phyloP scores from a whole-genome alignment of 2,797 vertebrate species.

The Coregonus sp. region DNA sequence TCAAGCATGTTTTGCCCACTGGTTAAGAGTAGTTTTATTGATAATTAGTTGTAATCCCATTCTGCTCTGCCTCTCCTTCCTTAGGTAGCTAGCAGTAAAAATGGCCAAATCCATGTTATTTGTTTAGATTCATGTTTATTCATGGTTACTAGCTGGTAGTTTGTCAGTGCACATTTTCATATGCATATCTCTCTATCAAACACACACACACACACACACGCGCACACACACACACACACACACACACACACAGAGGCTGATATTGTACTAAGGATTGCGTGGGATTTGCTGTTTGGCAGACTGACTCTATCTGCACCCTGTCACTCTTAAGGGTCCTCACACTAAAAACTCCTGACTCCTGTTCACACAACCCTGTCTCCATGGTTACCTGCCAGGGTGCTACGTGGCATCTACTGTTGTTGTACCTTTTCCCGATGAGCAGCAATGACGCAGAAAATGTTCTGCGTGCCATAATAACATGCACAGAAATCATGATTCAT shows the following conservation, averaged over 20 bases:
- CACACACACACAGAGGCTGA: not conserved
- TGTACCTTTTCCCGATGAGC: not conserved
- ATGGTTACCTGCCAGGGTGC: conserved; percentile 6
- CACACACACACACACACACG: not conserved
- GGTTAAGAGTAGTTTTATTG: not conserved
- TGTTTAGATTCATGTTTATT: not conserved
- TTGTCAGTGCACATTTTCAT: not conserved
- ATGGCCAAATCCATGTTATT: not conserved
- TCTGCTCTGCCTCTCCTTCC: not conserved
- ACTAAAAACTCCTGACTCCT: not conserved
- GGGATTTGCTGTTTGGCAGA: not conserved
- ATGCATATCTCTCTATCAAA: not conserved
- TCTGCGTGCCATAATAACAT: not conserved
- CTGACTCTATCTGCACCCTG: not conserved
- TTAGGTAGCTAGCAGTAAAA: not conserved
- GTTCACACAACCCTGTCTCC: conserved; percentile 8
- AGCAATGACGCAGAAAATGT: not conserved
- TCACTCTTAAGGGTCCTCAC: not conserved
- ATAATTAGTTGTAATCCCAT: not conserved
- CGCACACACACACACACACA: too few relatives aligned
- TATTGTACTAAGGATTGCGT: not conserved
- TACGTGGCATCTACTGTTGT: not conserved
- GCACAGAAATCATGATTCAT: not conserved
- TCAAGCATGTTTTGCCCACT: not conserved
- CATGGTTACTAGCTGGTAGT: not conserved